Percentiles rank a stretch among this genome's conserved stretches.
These are phyloP conservation scores for Berghia stephanieae DNA, from an alignment of 1,140 invertebrate genomes.

Conservation along the genomic window DNA sequence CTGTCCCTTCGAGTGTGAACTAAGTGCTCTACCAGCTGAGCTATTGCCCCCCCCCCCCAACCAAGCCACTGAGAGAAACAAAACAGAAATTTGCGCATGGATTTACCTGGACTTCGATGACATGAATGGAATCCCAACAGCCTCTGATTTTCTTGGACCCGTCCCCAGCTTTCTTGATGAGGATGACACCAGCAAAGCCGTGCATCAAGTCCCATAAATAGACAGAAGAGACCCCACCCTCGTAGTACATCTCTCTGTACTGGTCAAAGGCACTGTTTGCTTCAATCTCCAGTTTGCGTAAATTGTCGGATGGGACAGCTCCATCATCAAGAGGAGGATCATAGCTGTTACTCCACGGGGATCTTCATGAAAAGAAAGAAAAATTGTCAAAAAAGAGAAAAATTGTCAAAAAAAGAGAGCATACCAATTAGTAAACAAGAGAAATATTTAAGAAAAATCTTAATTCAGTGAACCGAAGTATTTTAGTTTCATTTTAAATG, in stretches of 20 bases:
- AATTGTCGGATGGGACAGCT: conserved; percentile 94
- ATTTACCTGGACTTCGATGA: conserved; percentile 91
- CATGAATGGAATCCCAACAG: conserved; percentile 99
- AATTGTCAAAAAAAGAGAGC: too few species aligned
- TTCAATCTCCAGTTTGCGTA: conserved; percentile 96
- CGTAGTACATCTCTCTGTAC: conserved; percentile 99
- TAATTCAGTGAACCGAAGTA: too few species aligned
- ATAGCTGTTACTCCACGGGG: conserved; percentile 99
- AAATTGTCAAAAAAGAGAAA: too few species aligned
- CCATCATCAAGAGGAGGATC: conserved; percentile 98
- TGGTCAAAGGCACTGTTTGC: conserved; percentile 98
- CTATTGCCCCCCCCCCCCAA: too few species aligned
- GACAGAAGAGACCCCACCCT: conserved; percentile 98
- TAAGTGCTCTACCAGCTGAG: too few species aligned
- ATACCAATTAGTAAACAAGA: too few species aligned
- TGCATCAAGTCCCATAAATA: conserved; percentile 99
- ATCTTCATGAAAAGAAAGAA: conserved; percentile 72
- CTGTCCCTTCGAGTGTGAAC: too few species aligned
- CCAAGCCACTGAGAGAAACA: too few species aligned
- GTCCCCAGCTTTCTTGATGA: conserved; percentile 99
- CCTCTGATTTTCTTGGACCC: conserved; percentile 96
- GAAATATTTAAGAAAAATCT: too few species aligned
- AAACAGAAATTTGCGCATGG: too few species aligned
- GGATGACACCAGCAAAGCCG: conserved; percentile 97
- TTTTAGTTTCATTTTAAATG: too few species aligned